phyloP scores from a whole-genome alignment of 2,797 vertebrate genomes.

The Hydrolagus colliei region DNA sequence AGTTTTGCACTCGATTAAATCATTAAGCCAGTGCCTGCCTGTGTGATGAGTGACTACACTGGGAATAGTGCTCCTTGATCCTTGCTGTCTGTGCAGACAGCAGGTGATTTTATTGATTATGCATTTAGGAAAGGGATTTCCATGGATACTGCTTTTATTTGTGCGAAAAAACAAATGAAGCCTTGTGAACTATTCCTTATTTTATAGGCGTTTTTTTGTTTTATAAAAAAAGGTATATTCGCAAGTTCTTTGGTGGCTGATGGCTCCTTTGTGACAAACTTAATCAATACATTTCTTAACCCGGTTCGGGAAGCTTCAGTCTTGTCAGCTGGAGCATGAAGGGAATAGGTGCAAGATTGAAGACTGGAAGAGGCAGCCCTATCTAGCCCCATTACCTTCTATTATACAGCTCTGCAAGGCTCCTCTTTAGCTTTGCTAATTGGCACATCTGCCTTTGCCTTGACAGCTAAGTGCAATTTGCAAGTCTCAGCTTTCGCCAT shows the following conservation, averaged over 20 bases:
- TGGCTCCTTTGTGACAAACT: neutral
- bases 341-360: neutral
- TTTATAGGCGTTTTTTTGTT: neutral
- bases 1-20: neutral
- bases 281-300: neutral
- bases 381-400: constrained; percentile 56
- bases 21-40: neutral
- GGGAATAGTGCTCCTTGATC: neutral
- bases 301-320: neutral
- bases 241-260: neutral
- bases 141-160: neutral
- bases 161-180: neutral
- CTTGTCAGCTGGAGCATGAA: neutral
- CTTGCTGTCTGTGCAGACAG: too few species aligned
- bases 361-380: constrained; percentile 46
- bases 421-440: constrained; percentile 54
- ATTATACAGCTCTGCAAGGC: constrained; percentile 62
- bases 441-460: constrained; percentile 58
- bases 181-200: neutral
- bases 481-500: constrained; percentile 53
- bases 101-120: neutral
- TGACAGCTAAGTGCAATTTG: constrained; percentile 52
- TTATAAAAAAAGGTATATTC: neutral
- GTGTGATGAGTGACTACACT: neutral
- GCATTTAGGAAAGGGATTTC: neutral